Conservation (phyloP, 2,113 vertebrate species). For the Pelodiscus sinensis region DNA sequence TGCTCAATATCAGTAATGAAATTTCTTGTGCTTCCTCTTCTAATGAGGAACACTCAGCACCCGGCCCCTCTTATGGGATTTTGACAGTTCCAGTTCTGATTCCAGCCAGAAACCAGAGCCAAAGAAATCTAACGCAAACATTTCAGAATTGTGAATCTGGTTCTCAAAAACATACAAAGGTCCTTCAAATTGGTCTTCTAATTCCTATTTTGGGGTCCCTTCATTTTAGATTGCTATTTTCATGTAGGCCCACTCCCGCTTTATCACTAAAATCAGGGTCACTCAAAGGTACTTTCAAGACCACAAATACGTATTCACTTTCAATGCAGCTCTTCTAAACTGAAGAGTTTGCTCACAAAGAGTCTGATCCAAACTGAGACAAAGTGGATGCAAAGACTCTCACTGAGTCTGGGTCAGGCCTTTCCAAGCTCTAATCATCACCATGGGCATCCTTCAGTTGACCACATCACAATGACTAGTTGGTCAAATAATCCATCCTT, state of each 20-base stretch:
- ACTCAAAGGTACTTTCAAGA: neutral
- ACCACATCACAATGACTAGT: neutral
- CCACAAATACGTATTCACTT: neutral
- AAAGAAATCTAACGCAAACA: neutral
- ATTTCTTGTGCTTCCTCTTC: neutral
- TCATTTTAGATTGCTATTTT: neutral
- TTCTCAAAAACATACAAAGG: neutral
- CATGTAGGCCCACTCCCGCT: fast-evolving
- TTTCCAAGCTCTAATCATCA: neutral
- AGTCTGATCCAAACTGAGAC: neutral
- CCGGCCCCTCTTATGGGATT: neutral
- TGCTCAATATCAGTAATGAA: neutral
- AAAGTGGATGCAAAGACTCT: neutral
- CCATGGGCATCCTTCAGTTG: neutral
- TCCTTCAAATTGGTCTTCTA: neutral
- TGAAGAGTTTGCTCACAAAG: neutral
- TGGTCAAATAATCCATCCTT: neutral
- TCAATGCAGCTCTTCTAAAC: neutral
- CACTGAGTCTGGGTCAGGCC: neutral
- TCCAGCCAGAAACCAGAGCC: neutral
- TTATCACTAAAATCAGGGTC: neutral
- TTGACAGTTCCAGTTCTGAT: neutral
- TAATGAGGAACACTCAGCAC: neutral
- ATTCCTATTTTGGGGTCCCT: neutral
- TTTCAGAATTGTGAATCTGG: neutral